These are phyloP conservation scores for Carduelis carduelis DNA, from an alignment of 2,797 vertebrate species.

Conservation along the genomic window DNA sequence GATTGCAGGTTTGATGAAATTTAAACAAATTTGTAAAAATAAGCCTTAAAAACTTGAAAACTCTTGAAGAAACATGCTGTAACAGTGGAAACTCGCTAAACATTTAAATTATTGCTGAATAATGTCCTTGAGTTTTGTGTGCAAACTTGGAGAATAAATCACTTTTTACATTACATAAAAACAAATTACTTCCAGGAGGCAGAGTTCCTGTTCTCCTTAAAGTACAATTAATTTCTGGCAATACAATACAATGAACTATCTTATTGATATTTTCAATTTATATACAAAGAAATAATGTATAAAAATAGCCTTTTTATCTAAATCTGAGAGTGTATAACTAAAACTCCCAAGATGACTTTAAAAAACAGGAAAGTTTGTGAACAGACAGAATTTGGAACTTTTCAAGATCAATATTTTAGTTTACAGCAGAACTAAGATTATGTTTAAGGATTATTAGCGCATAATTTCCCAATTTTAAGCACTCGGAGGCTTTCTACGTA, in stretches of 20 bases:
- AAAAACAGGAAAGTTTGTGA: background rate
- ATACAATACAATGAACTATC: background rate
- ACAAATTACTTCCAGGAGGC: background rate
- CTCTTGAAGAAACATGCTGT: background rate
- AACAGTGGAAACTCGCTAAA: background rate
- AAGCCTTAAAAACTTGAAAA: background rate
- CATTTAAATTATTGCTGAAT: background rate
- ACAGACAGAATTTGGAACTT: background rate
- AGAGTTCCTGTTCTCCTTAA: background rate
- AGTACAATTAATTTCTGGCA: background rate
- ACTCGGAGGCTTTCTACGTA: background rate
- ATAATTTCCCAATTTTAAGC: background rate
- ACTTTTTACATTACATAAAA: background rate
- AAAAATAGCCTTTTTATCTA: background rate
- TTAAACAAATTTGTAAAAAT: background rate
- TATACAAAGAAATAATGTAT: background rate
- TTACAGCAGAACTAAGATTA: background rate
- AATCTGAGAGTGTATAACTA: background rate
- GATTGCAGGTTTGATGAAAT: background rate
- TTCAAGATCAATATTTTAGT: background rate
- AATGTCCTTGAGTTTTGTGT: background rate
- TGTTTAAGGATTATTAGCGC: background rate
- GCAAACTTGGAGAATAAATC: background rate
- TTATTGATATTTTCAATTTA: background rate
- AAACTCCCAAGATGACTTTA: background rate